These are phyloP conservation scores for Quiscalus mexicanus DNA, from an alignment of 2,113 vertebrate genomes.

Conservation along the genomic window DNA sequence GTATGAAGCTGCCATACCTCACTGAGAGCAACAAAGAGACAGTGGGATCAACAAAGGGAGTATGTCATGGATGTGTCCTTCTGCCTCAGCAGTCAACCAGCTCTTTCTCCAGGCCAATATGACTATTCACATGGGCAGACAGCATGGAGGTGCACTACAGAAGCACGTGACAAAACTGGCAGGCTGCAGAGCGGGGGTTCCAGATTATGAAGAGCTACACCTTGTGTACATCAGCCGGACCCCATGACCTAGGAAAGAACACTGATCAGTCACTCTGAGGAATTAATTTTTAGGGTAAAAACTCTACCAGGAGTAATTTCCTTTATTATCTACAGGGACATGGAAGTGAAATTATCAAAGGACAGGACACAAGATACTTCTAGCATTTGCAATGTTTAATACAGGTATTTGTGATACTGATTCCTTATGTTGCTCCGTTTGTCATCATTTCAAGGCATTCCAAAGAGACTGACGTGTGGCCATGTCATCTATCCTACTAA, in stretches of 20 bases:
- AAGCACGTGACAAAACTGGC: accelerated
- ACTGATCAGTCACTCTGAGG: neutral
- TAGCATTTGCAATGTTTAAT: neutral
- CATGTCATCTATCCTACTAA: neutral
- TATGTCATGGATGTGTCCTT: neutral
- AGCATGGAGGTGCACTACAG: neutral
- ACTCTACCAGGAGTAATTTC: neutral
- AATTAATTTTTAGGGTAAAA: neutral
- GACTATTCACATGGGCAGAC: neutral
- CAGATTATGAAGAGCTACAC: neutral
- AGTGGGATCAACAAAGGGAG: neutral
- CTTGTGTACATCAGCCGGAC: neutral
- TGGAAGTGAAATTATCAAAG: neutral
- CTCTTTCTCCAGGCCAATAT: neutral
- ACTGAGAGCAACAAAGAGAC: neutral
- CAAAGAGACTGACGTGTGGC: neutral
- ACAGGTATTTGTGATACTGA: neutral
- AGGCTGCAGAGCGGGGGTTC: neutral
- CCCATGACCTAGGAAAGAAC: neutral
- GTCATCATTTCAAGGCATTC: neutral
- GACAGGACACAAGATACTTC: neutral
- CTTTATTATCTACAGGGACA: neutral
- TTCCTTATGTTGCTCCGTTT: neutral
- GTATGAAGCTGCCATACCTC: neutral
- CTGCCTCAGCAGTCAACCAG: neutral